Evolutionary conservation across 1,140 invertebrate species (phyloP), one percentile per base, ranked within the genome.

Genomic region (Brachionus rubens): DNA sequence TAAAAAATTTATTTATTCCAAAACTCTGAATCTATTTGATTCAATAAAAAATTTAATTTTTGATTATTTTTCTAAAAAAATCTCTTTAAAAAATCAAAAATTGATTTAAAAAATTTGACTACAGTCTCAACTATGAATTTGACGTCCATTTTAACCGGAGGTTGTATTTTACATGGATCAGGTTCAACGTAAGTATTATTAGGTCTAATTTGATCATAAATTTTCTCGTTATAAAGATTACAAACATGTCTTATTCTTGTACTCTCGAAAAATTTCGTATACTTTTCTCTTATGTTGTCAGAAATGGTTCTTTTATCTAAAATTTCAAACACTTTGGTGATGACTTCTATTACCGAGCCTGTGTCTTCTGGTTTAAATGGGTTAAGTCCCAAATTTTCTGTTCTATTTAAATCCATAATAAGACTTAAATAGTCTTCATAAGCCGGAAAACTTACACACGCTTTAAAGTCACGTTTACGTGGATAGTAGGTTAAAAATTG

Each of bases 401-500:
- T 40, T 16, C 41, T 72, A 26, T 72, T 72, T 21, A 72, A 4
- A n/a, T 28, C 4, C 9, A 30, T n/a, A 12, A 72, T 40, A 12
- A 72, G 24, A 12, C 26, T 21, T 10, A 10, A 19, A 36, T 21
- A 48, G 19, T 48, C 47, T 33, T 72, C 68, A 50, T n/a, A 21
- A 4, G 24, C 14, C 10, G 68, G 68, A n/a, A 72, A 9, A 24
- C 46, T 50, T 7, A 72, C 2, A n/a, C 68, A 72, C 9, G 24
- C 14, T 50, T 50, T 72, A 41, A 72, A 72, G 12, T 16, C 36
- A 21, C 9, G 33, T 19, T 50, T 47, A 7, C 68, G 3, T 50
- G 72, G 48, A 50, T 56, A 75, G 40, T 54, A 75, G 0, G 48
- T 75, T 6, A 75, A 75, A 21, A 75, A 54, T 12, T 75, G 48